phyloP scores from a whole-genome alignment of 2,888 invertebrate species.

The Heliconius cydno region DNA sequence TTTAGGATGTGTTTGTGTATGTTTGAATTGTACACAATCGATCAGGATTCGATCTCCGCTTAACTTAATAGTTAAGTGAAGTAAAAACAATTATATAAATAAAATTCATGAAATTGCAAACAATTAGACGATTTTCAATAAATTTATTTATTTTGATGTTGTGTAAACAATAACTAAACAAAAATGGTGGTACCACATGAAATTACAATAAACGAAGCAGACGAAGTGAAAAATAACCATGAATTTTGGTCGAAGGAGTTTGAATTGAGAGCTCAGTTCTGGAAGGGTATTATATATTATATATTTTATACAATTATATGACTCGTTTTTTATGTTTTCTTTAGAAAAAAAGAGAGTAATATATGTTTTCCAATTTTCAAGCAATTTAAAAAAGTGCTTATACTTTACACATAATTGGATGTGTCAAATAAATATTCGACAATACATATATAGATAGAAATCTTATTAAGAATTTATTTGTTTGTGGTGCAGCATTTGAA shows the following conservation, averaged over 20 bases:
- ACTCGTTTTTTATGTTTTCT: conserved; percentile 1
- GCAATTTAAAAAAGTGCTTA: too few species aligned
- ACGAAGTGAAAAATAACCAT: conserved; percentile 9
- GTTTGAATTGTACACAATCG: neutral
- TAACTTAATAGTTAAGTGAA: neutral
- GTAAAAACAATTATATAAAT: neutral
- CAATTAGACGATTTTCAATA: neutral
- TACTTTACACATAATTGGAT: too few species aligned
- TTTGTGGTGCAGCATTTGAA: neutral
- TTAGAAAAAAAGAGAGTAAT: neutral
- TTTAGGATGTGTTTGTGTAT: neutral
- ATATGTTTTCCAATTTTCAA: too few species aligned
- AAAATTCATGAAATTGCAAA: too few species aligned
- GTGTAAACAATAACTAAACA: neutral
- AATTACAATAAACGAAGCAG: conserved; percentile 19
- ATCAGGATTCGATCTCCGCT: neutral
- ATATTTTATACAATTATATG: neutral
- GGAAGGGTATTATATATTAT: conserved; percentile 65
- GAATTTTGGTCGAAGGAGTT: conserved; percentile 66
- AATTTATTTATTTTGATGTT: neutral
- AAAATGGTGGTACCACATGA: conserved; percentile 45
- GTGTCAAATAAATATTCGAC: too few species aligned
- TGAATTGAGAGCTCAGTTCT: conserved; percentile 64
- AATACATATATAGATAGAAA: too few species aligned
- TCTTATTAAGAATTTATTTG: too few species aligned